Evolutionary conservation across 2,113 vertebrate genomes (phyloP).

Genomic region (Myrmophylax atrothorax): DNA sequence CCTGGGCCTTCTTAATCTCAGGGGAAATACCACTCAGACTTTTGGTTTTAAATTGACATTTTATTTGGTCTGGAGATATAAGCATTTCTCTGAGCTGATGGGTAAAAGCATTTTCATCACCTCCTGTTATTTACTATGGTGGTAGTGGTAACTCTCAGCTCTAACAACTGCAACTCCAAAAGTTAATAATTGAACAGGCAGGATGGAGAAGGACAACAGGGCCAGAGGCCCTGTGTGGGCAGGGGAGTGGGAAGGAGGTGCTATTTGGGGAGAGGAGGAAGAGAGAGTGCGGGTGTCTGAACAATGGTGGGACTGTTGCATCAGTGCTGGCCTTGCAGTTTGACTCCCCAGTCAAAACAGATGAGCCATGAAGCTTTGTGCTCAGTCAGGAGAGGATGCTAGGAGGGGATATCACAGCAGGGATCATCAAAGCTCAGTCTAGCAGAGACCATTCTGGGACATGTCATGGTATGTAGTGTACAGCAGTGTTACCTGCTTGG

Average conservation of each 20-base stretch:
- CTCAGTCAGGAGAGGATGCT: neutral
- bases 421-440: neutral
- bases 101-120: neutral
- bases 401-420: neutral
- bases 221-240: neutral
- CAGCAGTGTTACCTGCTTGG: neutral
- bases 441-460: neutral
- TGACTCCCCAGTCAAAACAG: slow-evolving; percentile 55
- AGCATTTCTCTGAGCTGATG: neutral
- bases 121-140: neutral
- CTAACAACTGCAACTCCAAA: neutral
- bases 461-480: neutral
- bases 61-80: neutral
- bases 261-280: neutral
- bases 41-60: neutral
- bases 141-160: neutral
- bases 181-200: slow-evolving; percentile 26
- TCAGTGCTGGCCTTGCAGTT: slow-evolving; percentile 60
- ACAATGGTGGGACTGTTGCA: neutral
- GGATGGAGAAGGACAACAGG: neutral
- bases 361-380: slow-evolving; percentile 35
- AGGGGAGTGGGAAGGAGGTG: neutral
- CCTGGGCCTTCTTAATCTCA: neutral
- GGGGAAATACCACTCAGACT: rapidly evolving
- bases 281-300: neutral